Percentiles rank a stretch among this genome's conserved stretches.
phyloP scores from a whole-genome alignment of 1,140 invertebrate species.

The Stegodyphus mimosarum region DNA sequence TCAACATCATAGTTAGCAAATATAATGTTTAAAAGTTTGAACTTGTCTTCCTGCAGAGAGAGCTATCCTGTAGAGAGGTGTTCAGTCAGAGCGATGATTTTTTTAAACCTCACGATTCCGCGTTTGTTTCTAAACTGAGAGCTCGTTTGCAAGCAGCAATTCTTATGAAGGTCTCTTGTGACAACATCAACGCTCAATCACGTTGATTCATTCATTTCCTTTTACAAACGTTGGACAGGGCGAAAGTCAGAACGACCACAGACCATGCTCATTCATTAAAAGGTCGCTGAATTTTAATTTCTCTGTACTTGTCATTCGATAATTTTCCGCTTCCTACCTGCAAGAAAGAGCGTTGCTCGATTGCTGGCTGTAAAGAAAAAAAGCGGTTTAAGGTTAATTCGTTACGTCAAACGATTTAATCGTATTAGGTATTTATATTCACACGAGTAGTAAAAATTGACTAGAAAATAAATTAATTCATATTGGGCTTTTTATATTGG shows the following conservation, averaged over 20 bases:
- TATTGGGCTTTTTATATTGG: too few species aligned
- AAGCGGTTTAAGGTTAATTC: too few species aligned
- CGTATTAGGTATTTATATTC: too few species aligned
- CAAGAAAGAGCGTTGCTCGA: too few species aligned
- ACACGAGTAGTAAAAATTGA: too few species aligned
- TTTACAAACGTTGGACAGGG: too few species aligned
- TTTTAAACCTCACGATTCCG: conserved; percentile 13
- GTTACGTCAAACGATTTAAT: too few species aligned
- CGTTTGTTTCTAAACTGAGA: conserved; percentile 20
- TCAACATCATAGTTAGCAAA: neutral
- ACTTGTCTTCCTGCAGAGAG: too few species aligned
- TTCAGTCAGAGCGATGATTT: neutral
- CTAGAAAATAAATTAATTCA: too few species aligned
- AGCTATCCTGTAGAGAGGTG: neutral
- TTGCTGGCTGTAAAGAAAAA: too few species aligned
- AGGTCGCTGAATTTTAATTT: conserved; percentile 29
- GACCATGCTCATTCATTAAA: conserved; percentile 33
- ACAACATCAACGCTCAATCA: neutral
- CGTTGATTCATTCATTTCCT: too few species aligned
- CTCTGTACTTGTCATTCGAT: neutral
- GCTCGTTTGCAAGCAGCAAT: conserved; percentile 4
- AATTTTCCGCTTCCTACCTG: too few species aligned
- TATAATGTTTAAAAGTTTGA: neutral
- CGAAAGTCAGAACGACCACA: neutral
- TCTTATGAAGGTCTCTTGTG: conserved; percentile 10